Conservation (phyloP, 1,140 invertebrate genomes). For the Zaprionus africanus region DNA sequence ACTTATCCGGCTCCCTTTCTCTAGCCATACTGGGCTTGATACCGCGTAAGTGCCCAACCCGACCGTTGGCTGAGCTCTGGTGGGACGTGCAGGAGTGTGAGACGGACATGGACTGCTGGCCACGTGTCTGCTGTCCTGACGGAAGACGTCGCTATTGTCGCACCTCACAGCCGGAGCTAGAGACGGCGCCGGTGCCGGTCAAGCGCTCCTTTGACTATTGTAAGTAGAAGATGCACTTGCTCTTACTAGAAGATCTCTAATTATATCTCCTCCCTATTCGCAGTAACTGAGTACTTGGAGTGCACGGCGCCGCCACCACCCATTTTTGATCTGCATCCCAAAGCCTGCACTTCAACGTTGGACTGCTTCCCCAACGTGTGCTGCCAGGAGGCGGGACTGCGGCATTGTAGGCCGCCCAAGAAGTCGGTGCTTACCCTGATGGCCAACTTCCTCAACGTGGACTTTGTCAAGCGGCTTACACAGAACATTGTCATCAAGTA, state of each 20-base stretch:
- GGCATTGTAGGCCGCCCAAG: constrained; percentile 89
- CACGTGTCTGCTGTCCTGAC: constrained; percentile 89
- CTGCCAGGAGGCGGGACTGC: constrained; percentile 89
- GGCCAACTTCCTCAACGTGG: constrained; percentile 85
- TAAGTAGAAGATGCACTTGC: constrained; percentile 61
- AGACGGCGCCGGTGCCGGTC: constrained; percentile 86
- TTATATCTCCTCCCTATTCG: constrained; percentile 40
- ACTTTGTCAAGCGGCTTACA: constrained; percentile 78
- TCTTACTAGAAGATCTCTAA: background rate
- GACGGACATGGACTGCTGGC: constrained; percentile 88
- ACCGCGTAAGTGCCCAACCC: constrained; percentile 87
- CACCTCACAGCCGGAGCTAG: constrained; percentile 87
- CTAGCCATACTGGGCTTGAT: constrained; percentile 88
- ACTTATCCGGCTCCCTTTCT: background rate
- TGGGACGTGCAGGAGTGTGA: constrained; percentile 88
- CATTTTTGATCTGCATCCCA: constrained; percentile 88
- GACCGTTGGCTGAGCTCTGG: constrained; percentile 88
- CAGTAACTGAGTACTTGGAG: constrained; percentile 88
- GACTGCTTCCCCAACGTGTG: constrained; percentile 91
- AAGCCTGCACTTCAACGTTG: constrained; percentile 87
- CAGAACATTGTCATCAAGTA: constrained; percentile 84
- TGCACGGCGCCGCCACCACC: constrained; percentile 88
- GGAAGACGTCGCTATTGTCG: constrained; percentile 87
- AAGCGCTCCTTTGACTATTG: constrained; percentile 85
- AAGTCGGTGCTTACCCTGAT: constrained; percentile 88